Base-by-base conservation (phyloP, 2,888 invertebrate species). In the Ditula angustiorana region DNA sequence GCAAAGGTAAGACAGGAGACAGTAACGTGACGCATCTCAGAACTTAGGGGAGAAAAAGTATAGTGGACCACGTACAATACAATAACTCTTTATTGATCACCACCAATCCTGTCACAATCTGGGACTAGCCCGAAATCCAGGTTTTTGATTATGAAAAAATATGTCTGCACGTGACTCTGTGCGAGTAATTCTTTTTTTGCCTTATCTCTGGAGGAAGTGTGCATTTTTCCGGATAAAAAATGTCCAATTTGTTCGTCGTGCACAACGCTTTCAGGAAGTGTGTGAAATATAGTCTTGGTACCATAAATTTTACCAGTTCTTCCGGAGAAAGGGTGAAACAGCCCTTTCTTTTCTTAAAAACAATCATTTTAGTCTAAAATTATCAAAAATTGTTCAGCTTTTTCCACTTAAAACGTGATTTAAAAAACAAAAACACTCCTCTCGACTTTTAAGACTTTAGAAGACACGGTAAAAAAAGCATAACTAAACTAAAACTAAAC, bases 1-100 rank as follows among this genome's bases (percentile, higher is more conserved):
- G 13, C 80, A 80, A 69, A 89, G 86, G 91, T 91, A 68, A 75
- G 74, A 10, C 30, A 10, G 30, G 2, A 2, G 30, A 5, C n/a
- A n/a, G n/a, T n/a, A n/a, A n/a, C n/a, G n/a, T n/a, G n/a, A n/a
- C n/a, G n/a, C n/a, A n/a, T n/a, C n/a, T n/a, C n/a, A n/a, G n/a
- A n/a, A n/a, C n/a, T n/a, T n/a, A n/a, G n/a, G n/a, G n/a, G n/a
- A n/a, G n/a, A n/a, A n/a, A n/a, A n/a, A n/a, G n/a, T n/a, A n/a
- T n/a, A n/a, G n/a, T n/a, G n/a, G n/a, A n/a, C n/a, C n/a, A n/a
- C n/a, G n/a, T n/a, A n/a, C n/a, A n/a, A n/a, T n/a, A n/a, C n/a
- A n/a, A n/a, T n/a, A n/a, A n/a, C n/a, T n/a, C n/a, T n/a, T n/a
- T n/a, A n/a, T n/a, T n/a, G n/a, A n/a, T n/a, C n/a, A n/a, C n/a